Evolutionary conservation across 1,140 invertebrate genomes (phyloP), one percentile per base, ranked within the genome.

Genomic region (Archivesica marissinica): DNA sequence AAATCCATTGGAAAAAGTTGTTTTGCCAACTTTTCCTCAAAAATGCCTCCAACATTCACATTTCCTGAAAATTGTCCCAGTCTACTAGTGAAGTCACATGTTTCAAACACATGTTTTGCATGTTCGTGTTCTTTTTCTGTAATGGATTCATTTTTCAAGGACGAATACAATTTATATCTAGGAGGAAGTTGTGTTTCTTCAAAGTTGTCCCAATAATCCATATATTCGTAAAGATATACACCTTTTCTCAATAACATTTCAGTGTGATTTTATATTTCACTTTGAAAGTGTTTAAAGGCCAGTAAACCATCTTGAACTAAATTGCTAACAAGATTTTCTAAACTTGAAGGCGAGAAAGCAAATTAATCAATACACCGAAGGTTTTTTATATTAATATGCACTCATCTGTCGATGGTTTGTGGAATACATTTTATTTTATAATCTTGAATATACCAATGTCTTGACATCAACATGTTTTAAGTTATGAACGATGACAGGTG

Each of bases 401-500:
- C 86, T 50, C 83, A 86, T 66, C 80, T 90, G 77, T 94, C 94
- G 89, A 94, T 92, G 52, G 90, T 93, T 52, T 93, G 88, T 1
- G 92, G 90, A 44, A 94, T 92, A 39, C 92, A 85, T 56, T 90
- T 86, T 41, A 94, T 92, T 56, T 91, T 28, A 2, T 87, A 88
- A 44, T 88, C 76, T 89, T 80, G 11, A 88, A 30, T 47, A 35
- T 56, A 17, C 88, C 85, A n/a, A 94, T 68, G 33, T 87, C 86
- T 88, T 91, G 90, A 35, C 76, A 88, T 94, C 93, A 90, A 94
- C 94, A 11, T 89, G 90, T 61, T 72, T 84, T 23, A 94, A 87
- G 89, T 94, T 94, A 86, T 94, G 94, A 75, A 95, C 92, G 72
- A 93, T 86, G 38, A 94, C 87, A 17, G 93, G 93, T 70, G 93